These are phyloP conservation scores for Vireo griseus DNA, from an alignment of 2,797 vertebrate species.

Conservation along the genomic window DNA sequence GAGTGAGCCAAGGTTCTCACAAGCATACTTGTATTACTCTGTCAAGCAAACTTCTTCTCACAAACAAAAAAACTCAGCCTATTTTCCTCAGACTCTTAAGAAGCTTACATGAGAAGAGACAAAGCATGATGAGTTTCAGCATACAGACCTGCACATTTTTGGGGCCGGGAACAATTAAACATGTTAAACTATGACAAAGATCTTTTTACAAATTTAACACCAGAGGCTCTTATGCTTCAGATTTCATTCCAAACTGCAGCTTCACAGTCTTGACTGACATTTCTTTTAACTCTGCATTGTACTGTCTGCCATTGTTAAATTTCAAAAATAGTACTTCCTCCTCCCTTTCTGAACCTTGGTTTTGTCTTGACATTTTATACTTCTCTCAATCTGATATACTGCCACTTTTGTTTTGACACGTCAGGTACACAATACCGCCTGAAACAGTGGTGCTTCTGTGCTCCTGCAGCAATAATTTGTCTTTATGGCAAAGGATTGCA, in stretches of 20 bases:
- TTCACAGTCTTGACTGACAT: neutral
- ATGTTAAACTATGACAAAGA: neutral
- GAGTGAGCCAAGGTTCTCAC: fast-evolving
- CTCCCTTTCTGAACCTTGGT: neutral
- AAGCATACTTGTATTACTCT: neutral
- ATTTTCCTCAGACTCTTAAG: neutral
- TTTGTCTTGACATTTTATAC: neutral
- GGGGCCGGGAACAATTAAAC: neutral
- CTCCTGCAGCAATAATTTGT: neutral
- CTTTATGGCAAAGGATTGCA: neutral
- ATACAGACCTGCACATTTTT: neutral
- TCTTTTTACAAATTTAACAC: neutral
- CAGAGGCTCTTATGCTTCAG: neutral
- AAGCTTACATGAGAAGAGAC: neutral
- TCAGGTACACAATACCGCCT: neutral
- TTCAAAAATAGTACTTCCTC: neutral
- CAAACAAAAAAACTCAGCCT: neutral
- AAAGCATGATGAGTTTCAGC: neutral
- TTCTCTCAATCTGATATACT: neutral
- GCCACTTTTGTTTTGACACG: neutral
- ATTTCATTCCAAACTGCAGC: neutral
- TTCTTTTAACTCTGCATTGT: neutral
- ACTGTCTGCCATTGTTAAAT: neutral
- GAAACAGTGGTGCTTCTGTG: neutral
- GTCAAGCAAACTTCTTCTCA: neutral